Base-by-base conservation (phyloP, 2,113 vertebrate species). In the Heterochromis multidens region DNA sequence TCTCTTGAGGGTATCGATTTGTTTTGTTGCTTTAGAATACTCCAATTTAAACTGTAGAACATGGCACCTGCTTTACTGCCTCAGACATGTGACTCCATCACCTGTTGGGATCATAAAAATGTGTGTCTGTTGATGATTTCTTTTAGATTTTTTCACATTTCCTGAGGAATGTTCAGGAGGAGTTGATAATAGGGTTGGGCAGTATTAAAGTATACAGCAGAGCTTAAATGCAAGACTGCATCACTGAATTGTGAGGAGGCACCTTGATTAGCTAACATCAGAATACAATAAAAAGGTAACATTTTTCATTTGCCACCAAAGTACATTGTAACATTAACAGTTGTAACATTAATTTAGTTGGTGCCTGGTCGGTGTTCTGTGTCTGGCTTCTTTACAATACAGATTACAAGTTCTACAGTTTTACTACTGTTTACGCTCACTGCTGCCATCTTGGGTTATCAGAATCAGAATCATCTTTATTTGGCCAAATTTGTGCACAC, bases 1-100 rank as follows among this genome's bases (percentile, higher is more conserved):
- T 62, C 85, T 93, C 94, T 84, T 61, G 79, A 79, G 93, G 90
- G 88, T 40, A 80, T 87, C 76, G 19, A 56, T 79, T 89, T 76
- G 60, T 90, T 94, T 88, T 87, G 86, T 90, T 78, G 81, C 84
- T 81, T 67, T 82, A 7, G 57, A 88, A 90, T 84, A 59, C 88
- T 89, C 72, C 46, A 59, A 62, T 85, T 85, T 81, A 76, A 70
- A 17, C 9, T 31, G 29, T 31, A 62, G 77, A 79, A 84, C 33
- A 56, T 61, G 65, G 67, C 84, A 62, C 59, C 79, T 85, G 86
- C 87, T 81, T 61, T 33, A 2, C 61, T 1, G 54, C 52, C 21
- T 46, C 29, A 49, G 59, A 86, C 85, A 14, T 67, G 81, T 52
- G 79, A 90, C 77, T 60, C 81, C 60, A 19, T 79, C 77, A 46